Conservation (phyloP, 30 jellyfish, hydroid and myxozoan species). For the Catostylus mosaicus region DNA sequence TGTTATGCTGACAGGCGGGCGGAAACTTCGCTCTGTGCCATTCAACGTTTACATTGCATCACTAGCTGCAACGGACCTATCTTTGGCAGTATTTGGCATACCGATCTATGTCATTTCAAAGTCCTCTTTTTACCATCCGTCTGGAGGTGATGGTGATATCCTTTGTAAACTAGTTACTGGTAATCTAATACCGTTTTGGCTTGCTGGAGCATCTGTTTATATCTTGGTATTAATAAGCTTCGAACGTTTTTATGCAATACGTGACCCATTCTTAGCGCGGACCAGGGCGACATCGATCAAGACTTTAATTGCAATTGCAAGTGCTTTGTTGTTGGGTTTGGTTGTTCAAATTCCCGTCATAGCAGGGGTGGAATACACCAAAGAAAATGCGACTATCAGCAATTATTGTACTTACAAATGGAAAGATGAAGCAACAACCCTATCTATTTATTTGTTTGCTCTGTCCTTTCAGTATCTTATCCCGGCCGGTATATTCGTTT, state of each 20-base stretch:
- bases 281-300: conserved; percentile 14
- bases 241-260: conserved; percentile 50
- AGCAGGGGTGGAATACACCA: conserved; percentile 51
- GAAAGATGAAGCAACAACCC: neutral
- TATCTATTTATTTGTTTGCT: conserved; percentile 9
- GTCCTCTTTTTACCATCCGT: conserved; percentile 19
- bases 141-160: conserved; percentile 23
- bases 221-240: conserved; percentile 38
- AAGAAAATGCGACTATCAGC: conserved; percentile 50
- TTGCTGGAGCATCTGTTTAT: conserved; percentile 39
- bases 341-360: conserved; percentile 58
- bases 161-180: conserved; percentile 34
- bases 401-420: conserved; percentile 52
- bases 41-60: conserved; percentile 47
- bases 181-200: conserved; percentile 41
- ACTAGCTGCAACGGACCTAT: conserved; percentile 46
- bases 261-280: conserved; percentile 44
- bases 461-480: conserved; percentile 41
- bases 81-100: conserved; percentile 46
- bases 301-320: neutral
- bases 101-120: conserved; percentile 50
- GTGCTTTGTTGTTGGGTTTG: conserved; percentile 34
- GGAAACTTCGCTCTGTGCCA: conserved; percentile 25
- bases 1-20: conserved; percentile 34
- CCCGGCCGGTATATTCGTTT: conserved; percentile 42